Conservation (phyloP, 1,140 invertebrate species). For the Drosophila ananassae region DNA sequence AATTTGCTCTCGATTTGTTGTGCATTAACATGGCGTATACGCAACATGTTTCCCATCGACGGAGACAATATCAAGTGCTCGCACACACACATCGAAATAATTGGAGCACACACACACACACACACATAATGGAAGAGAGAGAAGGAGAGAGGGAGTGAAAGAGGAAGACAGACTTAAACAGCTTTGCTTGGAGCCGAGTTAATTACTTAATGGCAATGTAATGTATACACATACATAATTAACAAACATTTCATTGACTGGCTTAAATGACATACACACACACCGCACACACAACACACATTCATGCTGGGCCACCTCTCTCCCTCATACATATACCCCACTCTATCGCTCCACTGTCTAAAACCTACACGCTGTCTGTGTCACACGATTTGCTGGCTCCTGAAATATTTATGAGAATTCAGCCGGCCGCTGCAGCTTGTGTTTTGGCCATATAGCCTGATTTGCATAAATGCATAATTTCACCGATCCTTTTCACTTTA, state of each 20-base stretch:
- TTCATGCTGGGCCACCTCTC: slow-evolving; percentile 7
- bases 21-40: slow-evolving; percentile 55
- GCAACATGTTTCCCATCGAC: slow-evolving; percentile 43
- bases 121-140: slow-evolving; percentile 1
- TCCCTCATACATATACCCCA: slow-evolving; percentile 7
- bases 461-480: slow-evolving; percentile 70
- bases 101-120: slow-evolving; percentile 17
- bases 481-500: slow-evolving; percentile 1
- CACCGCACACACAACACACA: slow-evolving; percentile 15
- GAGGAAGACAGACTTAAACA: slow-evolving; percentile 37
- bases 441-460: slow-evolving; percentile 32
- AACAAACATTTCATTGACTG: slow-evolving; percentile 80
- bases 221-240: slow-evolving; percentile 77
- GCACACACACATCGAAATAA: slow-evolving; percentile 7
- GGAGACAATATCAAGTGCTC: slow-evolving; percentile 24
- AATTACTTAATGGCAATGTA: slow-evolving; percentile 81
- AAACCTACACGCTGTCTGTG: slow-evolving; percentile 43
- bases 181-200: slow-evolving; percentile 62
- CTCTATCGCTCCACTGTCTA: slow-evolving; percentile 20
- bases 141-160: neutral
- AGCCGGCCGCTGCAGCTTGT: slow-evolving; percentile 21
- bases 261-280: slow-evolving; percentile 54
- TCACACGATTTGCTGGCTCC: slow-evolving; percentile 33
- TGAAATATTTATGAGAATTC: slow-evolving; percentile 67
- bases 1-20: slow-evolving; percentile 56